Base-by-base conservation (phyloP, 2,797 vertebrate genomes). In the Phoeniculus purpureus region DNA sequence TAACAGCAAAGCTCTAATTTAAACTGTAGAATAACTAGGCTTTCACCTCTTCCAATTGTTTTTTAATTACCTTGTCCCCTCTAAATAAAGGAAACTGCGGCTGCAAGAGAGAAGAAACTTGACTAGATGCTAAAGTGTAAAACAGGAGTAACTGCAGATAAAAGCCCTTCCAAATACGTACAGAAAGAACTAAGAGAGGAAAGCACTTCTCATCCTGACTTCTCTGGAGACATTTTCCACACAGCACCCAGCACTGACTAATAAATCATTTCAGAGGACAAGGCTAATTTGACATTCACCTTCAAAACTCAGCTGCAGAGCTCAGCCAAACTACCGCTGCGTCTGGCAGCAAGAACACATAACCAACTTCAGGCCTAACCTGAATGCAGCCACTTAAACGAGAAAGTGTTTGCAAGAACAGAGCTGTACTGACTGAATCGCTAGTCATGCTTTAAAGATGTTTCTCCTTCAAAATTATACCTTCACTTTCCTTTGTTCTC, bases 1-100 rank as follows among this genome's bases (percentile, higher is more conserved):
- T 19, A 92, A 67, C 43, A 40, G 23, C 62, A 85, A 75, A 87
- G 31, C 51, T 83, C 48, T 40, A 48, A 85, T 58, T 93, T 74
- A 71, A n/a, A 54, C 12, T n/a, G 31, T 12, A 80, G 26, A 79
- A 60, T 56, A 92, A 78, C 61, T 31, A 78, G 61, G 43, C 48
- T 85, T 96, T 89, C 40, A 83, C 29, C 54, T 87, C 87, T 77
- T 78, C 23, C 60, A 89, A 52, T 23, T 85, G 58, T 17, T 90
- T 87, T 67, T 60, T 61, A 74, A 87, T 48, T 81, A 16, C 26
- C 45, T 45, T 85, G 78, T 73, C 55, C 55, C 51, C 59, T 51
- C 70, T 48, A 64, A 89, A 85, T 37, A 78, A 55, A 85, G 55
- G 62, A 75, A 87, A 81, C 32, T 58, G 27, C n/a, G 85, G 58